Conservation (phyloP, 1,140 invertebrate genomes). For the Halesus radiatus region DNA sequence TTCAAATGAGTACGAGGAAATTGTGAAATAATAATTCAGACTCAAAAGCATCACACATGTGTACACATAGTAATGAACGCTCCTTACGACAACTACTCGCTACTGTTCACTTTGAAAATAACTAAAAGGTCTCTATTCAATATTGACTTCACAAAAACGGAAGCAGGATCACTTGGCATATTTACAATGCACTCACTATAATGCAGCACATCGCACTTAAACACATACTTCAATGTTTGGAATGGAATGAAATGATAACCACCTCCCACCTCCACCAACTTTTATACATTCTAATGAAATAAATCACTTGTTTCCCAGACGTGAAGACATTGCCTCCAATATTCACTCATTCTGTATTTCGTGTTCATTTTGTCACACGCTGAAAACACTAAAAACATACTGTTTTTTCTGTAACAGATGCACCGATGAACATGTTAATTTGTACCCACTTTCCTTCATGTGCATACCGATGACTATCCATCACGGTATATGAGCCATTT, state of each 20-base stretch:
- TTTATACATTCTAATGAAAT: slow-evolving; percentile 7
- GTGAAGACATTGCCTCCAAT: not conserved
- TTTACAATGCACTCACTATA: slow-evolving; percentile 42
- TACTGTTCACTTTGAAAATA: slow-evolving; percentile 22
- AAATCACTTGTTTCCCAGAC: not conserved
- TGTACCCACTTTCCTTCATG: too few relatives aligned
- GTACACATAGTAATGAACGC: slow-evolving; percentile 43
- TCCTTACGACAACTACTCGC: slow-evolving; percentile 2
- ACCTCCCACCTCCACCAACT: slow-evolving; percentile 27
- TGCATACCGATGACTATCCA: too few relatives aligned
- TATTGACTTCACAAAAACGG: slow-evolving; percentile 55
- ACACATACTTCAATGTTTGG: slow-evolving; percentile 40
- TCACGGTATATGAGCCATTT: slow-evolving; percentile 18
- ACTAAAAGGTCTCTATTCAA: slow-evolving; percentile 15
- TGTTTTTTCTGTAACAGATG: slow-evolving; percentile 3
- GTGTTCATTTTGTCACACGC: slow-evolving; percentile 2
- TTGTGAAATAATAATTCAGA: slow-evolving; percentile 46
- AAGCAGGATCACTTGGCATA: slow-evolving; percentile 51
- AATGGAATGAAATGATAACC: slow-evolving; percentile 47
- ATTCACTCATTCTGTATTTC: not conserved
- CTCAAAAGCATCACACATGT: slow-evolving; percentile 50
- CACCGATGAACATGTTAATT: not conserved
- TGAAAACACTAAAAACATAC: not conserved
- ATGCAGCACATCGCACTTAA: slow-evolving; percentile 32
- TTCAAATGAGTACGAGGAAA: slow-evolving; percentile 39